Conservation (phyloP, 2,888 invertebrate genomes). For the Drosophila maculinotata region DNA sequence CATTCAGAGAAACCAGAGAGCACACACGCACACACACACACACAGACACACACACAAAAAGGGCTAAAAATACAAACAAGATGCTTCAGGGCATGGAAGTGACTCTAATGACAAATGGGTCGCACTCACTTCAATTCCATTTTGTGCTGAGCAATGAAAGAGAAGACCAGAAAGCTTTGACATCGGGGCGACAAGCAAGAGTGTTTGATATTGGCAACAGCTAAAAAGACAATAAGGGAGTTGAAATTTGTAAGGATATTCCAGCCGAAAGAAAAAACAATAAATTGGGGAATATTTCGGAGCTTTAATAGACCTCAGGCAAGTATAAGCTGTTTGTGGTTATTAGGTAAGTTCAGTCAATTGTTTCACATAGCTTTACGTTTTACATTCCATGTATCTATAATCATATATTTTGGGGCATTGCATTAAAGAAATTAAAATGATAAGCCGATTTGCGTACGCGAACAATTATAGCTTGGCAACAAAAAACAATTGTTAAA, state of each 20-base stretch:
- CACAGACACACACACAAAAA: background rate
- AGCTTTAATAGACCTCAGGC: conserved; percentile 9
- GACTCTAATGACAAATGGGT: conserved; percentile 29
- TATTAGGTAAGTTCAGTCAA: conserved; percentile 9
- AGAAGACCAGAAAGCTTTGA: conserved; percentile 6
- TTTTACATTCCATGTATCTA: background rate
- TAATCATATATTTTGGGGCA: conserved; percentile 23
- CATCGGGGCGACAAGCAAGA: conserved; percentile 1
- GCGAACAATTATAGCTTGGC: conserved; percentile 45
- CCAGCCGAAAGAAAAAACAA: background rate
- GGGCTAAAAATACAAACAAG: conserved; percentile 1
- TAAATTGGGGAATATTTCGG: conserved; percentile 6
- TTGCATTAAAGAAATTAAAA: conserved; percentile 38
- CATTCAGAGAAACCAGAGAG: background rate
- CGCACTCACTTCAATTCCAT: conserved; percentile 18
- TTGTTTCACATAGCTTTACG: conserved; percentile 9
- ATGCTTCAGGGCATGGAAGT: conserved; percentile 12
- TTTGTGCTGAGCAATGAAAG: conserved; percentile 14
- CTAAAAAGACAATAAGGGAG: background rate
- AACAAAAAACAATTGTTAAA: conserved; percentile 30
- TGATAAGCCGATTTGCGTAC: conserved; percentile 31
- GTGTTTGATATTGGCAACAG: conserved; percentile 3
- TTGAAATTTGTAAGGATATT: no score
- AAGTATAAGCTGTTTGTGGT: background rate
- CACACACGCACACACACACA: background rate